phyloP scores from a whole-genome alignment of 23 tunicate genomes.

The Halocynthia roretzi region DNA sequence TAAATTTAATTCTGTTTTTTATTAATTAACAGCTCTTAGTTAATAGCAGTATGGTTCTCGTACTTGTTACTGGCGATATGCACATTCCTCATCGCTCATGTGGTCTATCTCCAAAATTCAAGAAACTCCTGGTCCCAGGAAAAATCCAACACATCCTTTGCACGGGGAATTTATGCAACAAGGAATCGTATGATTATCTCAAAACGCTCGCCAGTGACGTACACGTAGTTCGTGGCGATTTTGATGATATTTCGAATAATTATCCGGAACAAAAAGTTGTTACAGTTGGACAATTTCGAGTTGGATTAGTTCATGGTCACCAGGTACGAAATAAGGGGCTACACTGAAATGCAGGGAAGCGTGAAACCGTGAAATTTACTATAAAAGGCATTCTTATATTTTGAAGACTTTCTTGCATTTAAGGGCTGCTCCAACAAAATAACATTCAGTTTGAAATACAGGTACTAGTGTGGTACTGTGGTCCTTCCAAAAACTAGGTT shows the following conservation, averaged over 20 bases:
- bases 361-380: no score
- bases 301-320: conserved; percentile 97
- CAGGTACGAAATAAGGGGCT: conserved; percentile 32
- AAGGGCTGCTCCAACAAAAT: no score
- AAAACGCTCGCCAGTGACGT: conserved; percentile 98
- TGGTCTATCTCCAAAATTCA: conserved; percentile 82
- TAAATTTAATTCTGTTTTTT: no score
- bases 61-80: conserved; percentile 82
- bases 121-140: conserved; percentile 92
- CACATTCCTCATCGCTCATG: conserved; percentile 96
- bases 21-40: no score
- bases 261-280: conserved; percentile 96
- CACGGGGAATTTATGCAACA: conserved; percentile 88
- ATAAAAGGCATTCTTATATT: no score
- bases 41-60: conserved; percentile 32
- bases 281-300: conserved; percentile 89
- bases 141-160: conserved; percentile 96
- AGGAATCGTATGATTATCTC: conserved; percentile 80
- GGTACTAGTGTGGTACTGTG: no score
- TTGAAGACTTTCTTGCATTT: no score
- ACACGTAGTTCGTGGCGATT: conserved; percentile 95
- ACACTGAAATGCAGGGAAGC: no score
- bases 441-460: no score
- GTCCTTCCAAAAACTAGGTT: no score
- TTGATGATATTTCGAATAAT: conserved; percentile 65